Evolutionary conservation across 2,797 vertebrate species (phyloP), one percentile per base, ranked within the genome.

Genomic region (Pangasius macronema): DNA sequence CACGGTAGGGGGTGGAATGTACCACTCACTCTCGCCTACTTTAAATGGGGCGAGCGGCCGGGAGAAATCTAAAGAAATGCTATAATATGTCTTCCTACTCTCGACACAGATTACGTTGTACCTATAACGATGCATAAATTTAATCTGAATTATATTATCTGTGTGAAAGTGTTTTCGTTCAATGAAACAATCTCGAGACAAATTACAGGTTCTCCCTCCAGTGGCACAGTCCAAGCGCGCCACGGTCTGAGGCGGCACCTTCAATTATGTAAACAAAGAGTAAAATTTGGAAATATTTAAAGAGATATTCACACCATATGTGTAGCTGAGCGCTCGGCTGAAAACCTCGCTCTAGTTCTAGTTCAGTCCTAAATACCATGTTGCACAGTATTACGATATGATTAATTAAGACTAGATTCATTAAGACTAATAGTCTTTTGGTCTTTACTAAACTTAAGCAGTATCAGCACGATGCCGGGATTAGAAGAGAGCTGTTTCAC

Each of bases 251-350:
- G 91, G 91, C 87, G 86, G 91, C 84, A 85, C 93, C 94, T 90
- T 91, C 91, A 97, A 96, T 99, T 99, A 98, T 99, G 98, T 99
- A 99, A 99, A 99, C 98, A 99, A 96, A 97, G 97, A 97, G 95
- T 96, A 97, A 95, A 95, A 96, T 92, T 94, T 95, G 94, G 91
- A 94, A 92, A 92, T 94, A 95, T 95, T 97, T 98, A 97, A 97
- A 97, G 96, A 91, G 93, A 91, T 93, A 93, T 82, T 85, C 30
- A 65, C 53, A 86, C 33, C 36, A 51, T 51, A 51, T 51, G 39
- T 59, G 75, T 5, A 16, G 10, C 36, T 65, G 27, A 20, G 61
- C 36, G 36, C 24, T 14, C 5, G 13, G 36, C 11, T 16, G 18
- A 30, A 51, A 24, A 33, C 18, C n/a, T 53, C 36, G 33, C 57